Conservation (phyloP, 2,888 invertebrate genomes). For the Agriopis aurantiaria region DNA sequence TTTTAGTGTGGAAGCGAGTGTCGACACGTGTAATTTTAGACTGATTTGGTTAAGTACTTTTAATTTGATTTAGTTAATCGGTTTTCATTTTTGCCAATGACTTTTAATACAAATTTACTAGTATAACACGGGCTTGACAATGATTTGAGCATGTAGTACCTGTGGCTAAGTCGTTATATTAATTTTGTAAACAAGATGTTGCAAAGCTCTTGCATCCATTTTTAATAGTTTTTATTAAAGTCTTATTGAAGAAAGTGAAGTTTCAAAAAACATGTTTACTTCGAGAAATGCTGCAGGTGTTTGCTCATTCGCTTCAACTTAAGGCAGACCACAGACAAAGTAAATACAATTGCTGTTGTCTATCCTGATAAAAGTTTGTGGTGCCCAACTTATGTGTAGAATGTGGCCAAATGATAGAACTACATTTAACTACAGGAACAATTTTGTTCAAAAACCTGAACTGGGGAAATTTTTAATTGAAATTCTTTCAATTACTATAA, state of each 20-base stretch:
- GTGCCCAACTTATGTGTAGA: no score
- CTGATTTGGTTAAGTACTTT: constrained; percentile 75
- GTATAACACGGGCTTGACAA: background rate
- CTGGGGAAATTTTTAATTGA: constrained; percentile 60
- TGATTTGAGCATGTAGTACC: constrained; percentile 9
- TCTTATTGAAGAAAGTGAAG: background rate
- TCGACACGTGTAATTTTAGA: constrained; percentile 51
- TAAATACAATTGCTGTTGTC: no score
- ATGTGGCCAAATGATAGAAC: no score
- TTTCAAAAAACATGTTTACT: background rate
- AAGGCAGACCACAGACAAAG: no score
- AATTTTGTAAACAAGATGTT: background rate
- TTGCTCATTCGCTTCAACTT: no score
- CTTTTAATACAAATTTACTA: constrained; percentile 8
- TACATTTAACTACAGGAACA: no score
- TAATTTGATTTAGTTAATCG: constrained; percentile 32
- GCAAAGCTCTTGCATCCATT: background rate
- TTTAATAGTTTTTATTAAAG: background rate
- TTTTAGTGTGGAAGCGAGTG: constrained; percentile 23
- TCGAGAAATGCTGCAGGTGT: no score
- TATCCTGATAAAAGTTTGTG: no score
- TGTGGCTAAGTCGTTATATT: constrained; percentile 1
- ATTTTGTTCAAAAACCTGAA: no score
- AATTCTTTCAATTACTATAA: constrained; percentile 89
- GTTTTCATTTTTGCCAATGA: constrained; percentile 13